Evolutionary conservation across 2,113 vertebrate genomes (phyloP), one percentile per base, ranked within the genome.

Genomic region (Strix aluco): DNA sequence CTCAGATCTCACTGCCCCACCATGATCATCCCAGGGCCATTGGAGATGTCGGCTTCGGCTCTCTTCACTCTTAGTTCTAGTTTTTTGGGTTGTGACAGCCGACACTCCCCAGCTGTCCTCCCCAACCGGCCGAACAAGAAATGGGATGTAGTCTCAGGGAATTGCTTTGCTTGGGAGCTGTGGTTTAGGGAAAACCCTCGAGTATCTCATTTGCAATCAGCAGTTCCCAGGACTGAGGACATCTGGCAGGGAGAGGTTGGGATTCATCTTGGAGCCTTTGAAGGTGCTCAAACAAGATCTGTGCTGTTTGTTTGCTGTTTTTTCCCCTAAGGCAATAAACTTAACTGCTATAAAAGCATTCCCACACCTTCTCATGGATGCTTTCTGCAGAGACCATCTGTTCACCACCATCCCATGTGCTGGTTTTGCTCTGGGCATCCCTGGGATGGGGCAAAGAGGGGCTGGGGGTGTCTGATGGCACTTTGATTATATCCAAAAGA

Each of bases 391-490:
- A 78, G 18, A 17, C 32, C 2, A 0, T 32, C 78, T 61, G 46
- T 30, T 40, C 42, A 55, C 32, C 3, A 1, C 67, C 46, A 21
- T n/a, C 82, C 82, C 75, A 5, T 0, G 0, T 4, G 13, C 13
- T 1, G 0, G 3, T 44, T 81, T 81, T 0, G 1, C 74, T 44
- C 47, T 51, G 51, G 20, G 34, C 5, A 2, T 65, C 44, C 0
- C 62, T 70, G 83, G 27, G 17, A 59, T 27, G 47, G 73, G 32
- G 46, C 18, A 38, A 63, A 81, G 59, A 8, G 51, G 18, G n/a
- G 27, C 74, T 83, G 27, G 11, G 7, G 5, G 4, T 67, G 30
- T 13, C 74, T 58, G 63, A 10, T 1, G 2, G 27, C 70, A 26
- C 36, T 72, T 88, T 10, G 23, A 34, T 92, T 91, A 71, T 30